Base-by-base conservation (phyloP, 1,140 invertebrate genomes). In the Zaprionus inermis region DNA sequence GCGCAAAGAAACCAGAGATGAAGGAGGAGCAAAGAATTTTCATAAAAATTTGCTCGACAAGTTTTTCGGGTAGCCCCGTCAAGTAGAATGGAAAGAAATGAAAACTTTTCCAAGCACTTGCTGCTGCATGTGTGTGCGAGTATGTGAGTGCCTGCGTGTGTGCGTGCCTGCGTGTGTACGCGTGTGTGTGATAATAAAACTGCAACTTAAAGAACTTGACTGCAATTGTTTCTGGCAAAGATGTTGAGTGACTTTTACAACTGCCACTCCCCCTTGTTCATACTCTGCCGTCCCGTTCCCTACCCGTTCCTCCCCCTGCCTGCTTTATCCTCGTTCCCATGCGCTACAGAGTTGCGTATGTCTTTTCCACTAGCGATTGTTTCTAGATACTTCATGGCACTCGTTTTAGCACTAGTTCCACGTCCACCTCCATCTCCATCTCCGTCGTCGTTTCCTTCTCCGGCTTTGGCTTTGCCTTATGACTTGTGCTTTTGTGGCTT, bases 181-280 rank as follows among this genome's bases (percentile, higher is more conserved):
- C 57, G 71, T 81, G 76, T 77, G 77, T 86, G 67, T 58, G 75
- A 83, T 81, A 81, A 89, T 89, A 89, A 89, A 89, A 89, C 74
- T 89, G 84, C 80, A 89, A 84, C 81, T 89, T 89, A 79, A 89
- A 80, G 81, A 78, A 89, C 84, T 89, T 80, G 84, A 88, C 85
- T 89, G 84, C 84, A 89, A 89, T 89, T 89, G 84, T 88, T 88
- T 86, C 77, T 76, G 78, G 76, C 76, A 75, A 88, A 79, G 78
- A 83, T 54, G 83, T 77, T 81, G 79, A 88, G 83, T 89, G 83
- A 88, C 83, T 88, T 88, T 89, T 88, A 78, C 84, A 80, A 74
- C 81, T 80, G 49, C 18, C 30, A 57, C 38, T 38, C 20, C 65
- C 14, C 18, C 34, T n/a, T n/a, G n/a, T n/a, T n/a, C n/a, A n/a